phyloP scores from a whole-genome alignment of 2,113 vertebrate species.

The Grammomys dolichurus region DNA sequence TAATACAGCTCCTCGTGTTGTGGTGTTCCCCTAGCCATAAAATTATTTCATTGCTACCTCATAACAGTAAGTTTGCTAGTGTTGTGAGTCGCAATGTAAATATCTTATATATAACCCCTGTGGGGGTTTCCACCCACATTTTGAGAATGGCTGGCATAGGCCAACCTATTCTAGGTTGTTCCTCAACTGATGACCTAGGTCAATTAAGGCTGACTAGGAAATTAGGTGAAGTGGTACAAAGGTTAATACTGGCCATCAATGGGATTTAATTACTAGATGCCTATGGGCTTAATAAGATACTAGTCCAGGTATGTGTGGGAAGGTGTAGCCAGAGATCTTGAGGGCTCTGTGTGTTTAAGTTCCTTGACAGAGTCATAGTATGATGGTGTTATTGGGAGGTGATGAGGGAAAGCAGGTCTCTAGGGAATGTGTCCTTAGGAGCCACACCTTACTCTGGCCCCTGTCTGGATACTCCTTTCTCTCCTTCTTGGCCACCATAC shows the following conservation, averaged over 20 bases:
- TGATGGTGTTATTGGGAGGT: not conserved
- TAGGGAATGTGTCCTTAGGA: not conserved
- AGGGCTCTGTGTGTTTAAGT: not conserved
- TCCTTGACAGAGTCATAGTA: not conserved
- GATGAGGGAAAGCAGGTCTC: not conserved
- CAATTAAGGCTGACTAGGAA: not conserved
- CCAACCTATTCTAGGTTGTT: not conserved
- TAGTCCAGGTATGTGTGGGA: not conserved
- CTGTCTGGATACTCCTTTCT: not conserved
- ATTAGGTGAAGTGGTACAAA: not conserved
- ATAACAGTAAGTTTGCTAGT: not conserved
- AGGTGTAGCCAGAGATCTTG: too few relatives aligned
- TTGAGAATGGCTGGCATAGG: not conserved
- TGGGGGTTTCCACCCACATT: too few relatives aligned
- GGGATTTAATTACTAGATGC: not conserved
- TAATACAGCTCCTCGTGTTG: not conserved
- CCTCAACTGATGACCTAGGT: not conserved
- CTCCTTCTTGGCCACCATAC: not conserved
- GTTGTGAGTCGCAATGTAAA: not conserved
- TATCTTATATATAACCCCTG: not conserved
- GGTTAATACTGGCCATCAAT: not conserved
- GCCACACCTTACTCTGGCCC: not conserved
- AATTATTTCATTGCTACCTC: not conserved
- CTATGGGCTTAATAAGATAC: not conserved
- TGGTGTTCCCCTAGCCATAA: too few relatives aligned